Base-by-base conservation (phyloP, 2,797 vertebrate species). In the Thunnus albacares region DNA sequence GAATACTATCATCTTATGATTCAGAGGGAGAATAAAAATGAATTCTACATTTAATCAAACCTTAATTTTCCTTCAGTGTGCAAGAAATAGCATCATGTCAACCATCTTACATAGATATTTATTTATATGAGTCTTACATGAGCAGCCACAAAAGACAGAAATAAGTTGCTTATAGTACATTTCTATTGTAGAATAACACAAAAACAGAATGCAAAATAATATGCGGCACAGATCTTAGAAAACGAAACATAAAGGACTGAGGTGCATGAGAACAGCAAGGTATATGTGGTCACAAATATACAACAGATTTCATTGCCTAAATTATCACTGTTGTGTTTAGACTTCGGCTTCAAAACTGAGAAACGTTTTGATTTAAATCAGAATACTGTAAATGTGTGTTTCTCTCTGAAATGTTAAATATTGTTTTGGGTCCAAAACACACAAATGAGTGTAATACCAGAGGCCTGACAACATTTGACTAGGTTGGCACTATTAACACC, bases 111-210 rank as follows among this genome's bases (percentile, higher is more conserved):
- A 18, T 28, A 3, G 43, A 6, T 56, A 20, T 87, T 77, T 68
- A 77, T 77, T 49, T 2, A 6, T 53, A 43, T 55, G 22, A 64
- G 45, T 35, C 20, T 47, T 28, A 51, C 57, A 71, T 9, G 3
- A 62, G 15, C 47, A 41, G 18, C 35, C 18, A 77, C 3, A 15
- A 61, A 68, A 41, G 22, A 41, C 18, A 53, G 35, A 26, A 71
- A 35, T 15, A 49, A 5, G 1, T 18, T 47, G 28, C 56, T 65
- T 49, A 64, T 10, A 68, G 6, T 64, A 15, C 11, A 69, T 17
- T 75, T 71, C 20, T 67, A 65, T 3, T 62, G 15, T 30, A 56
- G 77, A 68, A 30, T 22, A 28, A 43, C 18, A 38, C n/a, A 11
- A 28, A 3, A 55, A 28, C 22, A 56, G 11, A 55, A 35, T 45